Percentiles rank a stretch among this genome's conserved stretches.
phyloP scores from a whole-genome alignment of 53 echinoderm and acorn worm genomes.

The Glandiceps talaboti region DNA sequence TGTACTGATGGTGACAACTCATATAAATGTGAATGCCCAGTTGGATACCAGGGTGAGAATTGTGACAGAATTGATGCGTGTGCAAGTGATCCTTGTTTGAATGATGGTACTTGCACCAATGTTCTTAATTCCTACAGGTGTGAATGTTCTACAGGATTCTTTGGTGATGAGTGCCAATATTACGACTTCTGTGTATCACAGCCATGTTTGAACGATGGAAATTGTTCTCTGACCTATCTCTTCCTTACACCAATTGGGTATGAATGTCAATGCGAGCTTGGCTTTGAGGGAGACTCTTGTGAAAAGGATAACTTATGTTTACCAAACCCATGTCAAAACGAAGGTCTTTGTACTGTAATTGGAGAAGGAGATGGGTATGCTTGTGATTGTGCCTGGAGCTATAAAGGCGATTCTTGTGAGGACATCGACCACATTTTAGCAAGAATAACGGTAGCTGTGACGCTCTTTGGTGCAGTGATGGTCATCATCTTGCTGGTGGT shows the following conservation, averaged over 20 bases:
- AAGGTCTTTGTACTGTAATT: neutral
- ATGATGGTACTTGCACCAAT: neutral
- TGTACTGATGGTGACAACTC: constrained; percentile 29
- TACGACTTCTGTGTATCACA: neutral
- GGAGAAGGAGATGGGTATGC: neutral
- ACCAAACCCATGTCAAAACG: neutral
- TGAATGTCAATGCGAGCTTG: neutral
- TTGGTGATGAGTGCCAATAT: neutral
- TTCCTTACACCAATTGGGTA: neutral
- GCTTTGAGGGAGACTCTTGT: neutral
- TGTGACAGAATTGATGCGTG: constrained; percentile 16
- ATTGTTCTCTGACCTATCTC: neutral
- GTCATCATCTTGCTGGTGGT: neutral
- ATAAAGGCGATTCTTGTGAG: neutral
- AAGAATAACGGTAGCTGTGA: neutral
- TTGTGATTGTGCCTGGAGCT: neutral
- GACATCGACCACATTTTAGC: neutral
- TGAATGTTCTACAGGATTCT: neutral
- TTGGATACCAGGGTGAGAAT: constrained; percentile 16
- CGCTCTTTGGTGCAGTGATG: neutral
- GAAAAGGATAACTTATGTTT: neutral
- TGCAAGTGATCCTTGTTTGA: neutral
- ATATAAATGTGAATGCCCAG: constrained; percentile 36
- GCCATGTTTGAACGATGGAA: neutral
- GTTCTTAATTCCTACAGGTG: neutral